Percentiles rank a stretch among this genome's conserved stretches.
Conservation (phyloP, 2,113 vertebrate species). For the Shinisaurus crocodilurus region DNA sequence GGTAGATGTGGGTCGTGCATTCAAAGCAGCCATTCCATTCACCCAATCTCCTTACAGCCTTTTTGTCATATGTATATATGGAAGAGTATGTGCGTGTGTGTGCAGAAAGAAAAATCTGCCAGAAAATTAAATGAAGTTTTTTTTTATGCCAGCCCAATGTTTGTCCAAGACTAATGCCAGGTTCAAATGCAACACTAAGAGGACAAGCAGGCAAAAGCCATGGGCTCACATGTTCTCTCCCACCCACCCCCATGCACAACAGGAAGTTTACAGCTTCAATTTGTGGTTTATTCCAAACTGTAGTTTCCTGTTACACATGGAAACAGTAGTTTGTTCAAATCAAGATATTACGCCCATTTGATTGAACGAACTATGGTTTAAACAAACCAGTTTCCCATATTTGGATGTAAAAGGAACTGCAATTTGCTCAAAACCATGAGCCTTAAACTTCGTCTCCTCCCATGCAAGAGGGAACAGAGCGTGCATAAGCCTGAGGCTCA, state of each 20-base stretch:
- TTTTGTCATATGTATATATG: background rate
- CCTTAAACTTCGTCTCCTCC: background rate
- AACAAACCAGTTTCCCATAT: background rate
- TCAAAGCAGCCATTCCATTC: background rate
- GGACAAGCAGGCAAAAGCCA: background rate
- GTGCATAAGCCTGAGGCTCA: background rate
- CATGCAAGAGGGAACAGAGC: background rate
- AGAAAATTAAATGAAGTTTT: background rate
- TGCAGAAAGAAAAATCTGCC: background rate
- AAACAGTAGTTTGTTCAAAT: background rate
- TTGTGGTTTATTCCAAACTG: background rate
- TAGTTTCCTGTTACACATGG: background rate
- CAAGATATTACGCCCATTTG: background rate
- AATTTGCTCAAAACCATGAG: background rate
- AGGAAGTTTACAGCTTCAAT: background rate
- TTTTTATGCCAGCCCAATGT: background rate
- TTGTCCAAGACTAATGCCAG: background rate
- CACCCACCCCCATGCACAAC: background rate
- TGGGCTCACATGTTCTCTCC: background rate
- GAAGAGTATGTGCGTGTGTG: no score
- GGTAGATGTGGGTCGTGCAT: background rate
- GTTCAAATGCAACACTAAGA: background rate
- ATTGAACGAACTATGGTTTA: background rate
- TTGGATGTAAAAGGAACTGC: background rate
- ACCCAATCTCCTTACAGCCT: background rate